phyloP scores from a whole-genome alignment of 2,113 vertebrate species.

The Macrotus californicus region DNA sequence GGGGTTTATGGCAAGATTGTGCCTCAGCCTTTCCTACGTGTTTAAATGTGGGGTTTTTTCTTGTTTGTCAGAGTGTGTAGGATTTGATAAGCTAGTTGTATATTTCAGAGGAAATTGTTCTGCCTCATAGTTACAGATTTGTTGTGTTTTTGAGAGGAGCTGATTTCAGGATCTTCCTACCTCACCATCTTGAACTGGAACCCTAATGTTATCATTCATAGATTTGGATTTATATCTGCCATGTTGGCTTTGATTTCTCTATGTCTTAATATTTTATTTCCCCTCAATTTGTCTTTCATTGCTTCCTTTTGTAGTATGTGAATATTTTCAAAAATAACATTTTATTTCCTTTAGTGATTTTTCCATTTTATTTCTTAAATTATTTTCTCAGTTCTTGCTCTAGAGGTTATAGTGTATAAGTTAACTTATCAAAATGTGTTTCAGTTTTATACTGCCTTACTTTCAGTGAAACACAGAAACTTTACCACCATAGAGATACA shows the following conservation, averaged over 20 bases:
- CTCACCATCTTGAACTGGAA: not conserved
- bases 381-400: not conserved
- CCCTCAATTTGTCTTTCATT: not conserved
- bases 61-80: not conserved
- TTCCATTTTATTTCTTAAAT: not conserved
- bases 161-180: not conserved
- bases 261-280: not conserved
- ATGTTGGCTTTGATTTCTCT: not conserved
- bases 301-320: not conserved
- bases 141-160: not conserved
- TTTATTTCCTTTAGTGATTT: not conserved
- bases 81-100: not conserved
- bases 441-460: not conserved
- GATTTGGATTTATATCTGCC: not conserved
- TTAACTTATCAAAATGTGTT: not conserved
- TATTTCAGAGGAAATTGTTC: not conserved
- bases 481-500: not conserved
- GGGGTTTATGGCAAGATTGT: not conserved
- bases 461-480: not conserved
- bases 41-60: not conserved
- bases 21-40: not conserved
- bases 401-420: not conserved
- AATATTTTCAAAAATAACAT: not conserved
- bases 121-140: not conserved
- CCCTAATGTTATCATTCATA: not conserved